These are phyloP conservation scores for Atta colombica DNA, from an alignment of 1,140 invertebrate genomes.

Conservation along the genomic window DNA sequence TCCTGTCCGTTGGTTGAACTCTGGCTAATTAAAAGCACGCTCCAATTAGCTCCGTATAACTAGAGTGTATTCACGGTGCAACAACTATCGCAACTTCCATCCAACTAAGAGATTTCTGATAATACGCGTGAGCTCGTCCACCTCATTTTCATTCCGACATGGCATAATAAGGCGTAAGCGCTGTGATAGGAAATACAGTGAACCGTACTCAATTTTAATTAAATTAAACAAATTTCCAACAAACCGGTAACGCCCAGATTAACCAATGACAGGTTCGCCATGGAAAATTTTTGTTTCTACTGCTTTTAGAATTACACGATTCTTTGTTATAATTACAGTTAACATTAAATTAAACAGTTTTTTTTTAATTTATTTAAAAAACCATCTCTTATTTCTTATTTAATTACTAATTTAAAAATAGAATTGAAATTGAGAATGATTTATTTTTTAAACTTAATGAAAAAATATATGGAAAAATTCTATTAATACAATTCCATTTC, in stretches of 20 bases:
- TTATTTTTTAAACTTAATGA: neutral
- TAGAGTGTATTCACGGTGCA: constrained; percentile 64
- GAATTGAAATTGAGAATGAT: neutral
- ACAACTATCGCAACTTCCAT: constrained; percentile 66
- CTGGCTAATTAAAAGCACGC: constrained; percentile 75
- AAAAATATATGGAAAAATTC: neutral
- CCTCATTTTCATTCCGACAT: constrained; percentile 30
- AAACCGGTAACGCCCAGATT: neutral
- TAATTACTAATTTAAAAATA: neutral
- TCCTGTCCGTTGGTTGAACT: constrained; percentile 56
- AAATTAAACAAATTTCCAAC: constrained; percentile 24
- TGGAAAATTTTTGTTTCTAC: neutral
- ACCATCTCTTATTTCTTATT: neutral
- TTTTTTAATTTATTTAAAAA: neutral
- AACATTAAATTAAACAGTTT: neutral
- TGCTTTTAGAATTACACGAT: neutral
- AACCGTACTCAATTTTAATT: constrained; percentile 39
- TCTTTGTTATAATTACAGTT: neutral
- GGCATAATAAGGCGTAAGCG: constrained; percentile 29
- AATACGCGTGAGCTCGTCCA: constrained; percentile 51
- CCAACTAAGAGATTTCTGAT: constrained; percentile 72
- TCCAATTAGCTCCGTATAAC: constrained; percentile 80
- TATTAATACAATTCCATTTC: neutral
- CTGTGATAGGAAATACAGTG: constrained; percentile 12
- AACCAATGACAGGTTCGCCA: neutral